phyloP scores from a whole-genome alignment of 2,797 vertebrate species.

The Anisognathus igniventris region DNA sequence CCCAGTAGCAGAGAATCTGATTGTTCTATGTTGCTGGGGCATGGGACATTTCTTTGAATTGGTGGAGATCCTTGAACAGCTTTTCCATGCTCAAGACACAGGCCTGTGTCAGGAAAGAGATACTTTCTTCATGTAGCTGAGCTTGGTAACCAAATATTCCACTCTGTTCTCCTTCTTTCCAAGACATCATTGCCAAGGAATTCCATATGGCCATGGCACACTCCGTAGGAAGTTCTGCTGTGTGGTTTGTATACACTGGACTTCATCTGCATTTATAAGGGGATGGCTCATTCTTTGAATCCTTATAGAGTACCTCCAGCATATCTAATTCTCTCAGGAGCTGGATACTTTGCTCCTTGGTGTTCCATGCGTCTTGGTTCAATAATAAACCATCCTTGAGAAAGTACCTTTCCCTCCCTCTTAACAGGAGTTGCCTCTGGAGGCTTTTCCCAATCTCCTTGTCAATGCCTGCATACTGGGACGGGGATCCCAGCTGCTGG shows the following conservation, averaged over 20 bases:
- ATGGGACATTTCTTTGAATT: not conserved
- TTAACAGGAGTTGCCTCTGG: not conserved
- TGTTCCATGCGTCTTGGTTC: accelerated
- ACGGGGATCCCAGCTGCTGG: not conserved
- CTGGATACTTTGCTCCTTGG: not conserved
- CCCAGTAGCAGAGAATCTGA: not conserved
- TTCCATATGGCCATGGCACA: no score
- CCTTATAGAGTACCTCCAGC: not conserved
- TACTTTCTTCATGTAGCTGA: not conserved
- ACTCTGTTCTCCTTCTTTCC: not conserved
- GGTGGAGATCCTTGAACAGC: not conserved
- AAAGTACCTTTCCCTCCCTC: not conserved
- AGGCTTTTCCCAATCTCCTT: not conserved
- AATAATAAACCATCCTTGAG: not conserved
- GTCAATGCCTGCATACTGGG: not conserved
- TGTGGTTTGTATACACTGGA: not conserved
- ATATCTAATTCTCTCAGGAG: not conserved
- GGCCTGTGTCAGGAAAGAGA: not conserved
- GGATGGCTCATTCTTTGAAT: not conserved
- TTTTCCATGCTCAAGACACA: not conserved
- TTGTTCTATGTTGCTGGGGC: not conserved
- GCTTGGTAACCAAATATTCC: not conserved
- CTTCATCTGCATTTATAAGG: not conserved
- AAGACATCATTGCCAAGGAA: not conserved
- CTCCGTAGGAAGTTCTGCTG: accelerated